Conservation (phyloP, 2,113 vertebrate species). For the Cyanoramphus novaezelandiae region DNA sequence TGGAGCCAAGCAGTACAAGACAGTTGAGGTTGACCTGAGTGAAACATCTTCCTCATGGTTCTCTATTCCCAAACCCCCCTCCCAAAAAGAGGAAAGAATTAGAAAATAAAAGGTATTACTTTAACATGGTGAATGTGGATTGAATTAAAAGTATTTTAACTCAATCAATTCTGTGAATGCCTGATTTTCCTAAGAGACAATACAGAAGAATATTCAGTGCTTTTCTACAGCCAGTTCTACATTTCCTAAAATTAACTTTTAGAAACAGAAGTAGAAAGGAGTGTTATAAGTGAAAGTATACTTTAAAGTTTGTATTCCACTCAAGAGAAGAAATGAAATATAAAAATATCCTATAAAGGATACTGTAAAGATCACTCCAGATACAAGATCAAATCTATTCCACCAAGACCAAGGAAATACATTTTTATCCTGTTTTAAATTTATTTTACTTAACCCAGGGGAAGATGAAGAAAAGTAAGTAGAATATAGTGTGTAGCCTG, state of each 20-base stretch:
- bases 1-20: neutral
- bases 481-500: neutral
- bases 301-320: neutral
- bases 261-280: neutral
- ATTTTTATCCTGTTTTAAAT: neutral
- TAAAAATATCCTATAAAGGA: neutral
- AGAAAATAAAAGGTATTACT: neutral
- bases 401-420: neutral
- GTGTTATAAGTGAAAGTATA: neutral
- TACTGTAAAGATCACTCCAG: neutral
- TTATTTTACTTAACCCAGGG: neutral
- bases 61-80: rapidly evolving
- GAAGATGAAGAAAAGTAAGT: neutral
- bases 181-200: neutral
- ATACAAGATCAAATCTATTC: neutral
- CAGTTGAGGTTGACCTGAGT: neutral
- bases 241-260: neutral
- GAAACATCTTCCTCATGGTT: neutral
- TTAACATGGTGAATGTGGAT: neutral
- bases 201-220: neutral
- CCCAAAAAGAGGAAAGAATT: neutral
- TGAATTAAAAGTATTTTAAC: neutral
- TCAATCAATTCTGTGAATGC: neutral
- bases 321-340: neutral
- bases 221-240: neutral